Base-by-base conservation (phyloP, 2,113 vertebrate species). In the Amphilophus citrinellus region DNA sequence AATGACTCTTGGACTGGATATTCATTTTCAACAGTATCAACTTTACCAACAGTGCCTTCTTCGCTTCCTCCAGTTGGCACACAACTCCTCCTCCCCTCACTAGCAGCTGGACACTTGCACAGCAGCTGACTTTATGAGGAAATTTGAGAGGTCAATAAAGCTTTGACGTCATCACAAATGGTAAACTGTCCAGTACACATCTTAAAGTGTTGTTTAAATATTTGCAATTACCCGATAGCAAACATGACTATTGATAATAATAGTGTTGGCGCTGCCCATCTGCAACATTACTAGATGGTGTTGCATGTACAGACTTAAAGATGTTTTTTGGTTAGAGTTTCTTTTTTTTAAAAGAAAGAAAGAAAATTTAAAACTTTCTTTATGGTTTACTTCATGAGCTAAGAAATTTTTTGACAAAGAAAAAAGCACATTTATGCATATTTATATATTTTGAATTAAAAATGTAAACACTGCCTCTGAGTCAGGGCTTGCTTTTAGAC, bases 271-370 rank as follows among this genome's bases (percentile, higher is more conserved):
- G 42, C 8, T 50, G 18, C 42, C 42, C 65, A 50, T 50, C 42
- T 50, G 42, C 27, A 71, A 30, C 10, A 50, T 15, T 27, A 68
- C 27, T 47, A 22, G 42, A 50, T 71, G 65, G 9, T 71, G 65
- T 71, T 71, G 61, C 76, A 56, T 61, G 22, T 60, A 80, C 37
- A 90, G 53, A 82, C 79, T 79, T 82, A 79, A 76, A 84, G 75
- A 79, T 82, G 88, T 77, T 84, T 27, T 77, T 37, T 30, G 30
- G 30, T 76, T 30, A 27, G 24, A 27, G 5, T 32, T 32, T 32
- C 1, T 7, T 35, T 35, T 35, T 78, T 84, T 3, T 39, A 6
- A 30, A 30, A 30, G 30, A 30, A 30, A 30, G 30, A 35, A 35
- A 35, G 32, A 68, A 4, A 15, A 17, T 50, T 68, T 50, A 18